Evolutionary conservation across 2,888 invertebrate genomes (phyloP), one percentile per base, ranked within the genome.

Genomic region (Arrhopalites spinosus): DNA sequence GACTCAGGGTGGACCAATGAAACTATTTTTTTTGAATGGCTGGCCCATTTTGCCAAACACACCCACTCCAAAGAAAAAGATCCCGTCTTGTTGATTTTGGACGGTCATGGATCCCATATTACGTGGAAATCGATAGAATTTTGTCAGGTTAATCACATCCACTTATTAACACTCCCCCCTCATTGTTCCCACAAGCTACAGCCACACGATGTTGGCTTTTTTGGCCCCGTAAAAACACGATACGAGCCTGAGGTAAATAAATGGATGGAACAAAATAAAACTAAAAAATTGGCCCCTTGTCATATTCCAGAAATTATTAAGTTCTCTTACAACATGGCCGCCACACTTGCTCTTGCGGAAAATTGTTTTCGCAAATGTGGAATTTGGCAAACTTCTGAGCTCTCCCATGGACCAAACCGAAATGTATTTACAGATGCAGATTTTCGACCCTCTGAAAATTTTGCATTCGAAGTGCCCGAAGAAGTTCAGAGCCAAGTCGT

Each of bases 161-260:
- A 56, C 23, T 1, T 77, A 1, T 43, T 77, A 17, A 70, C 77
- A 0, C 29, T 77, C 15, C 77, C 77, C 2, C 77, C 77, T 17
- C 73, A 77, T 23, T 36, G 36, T 11, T 36, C 36, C 11, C 36
- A 36, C 36, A 50, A 50, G 50, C 3, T 50, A 15, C 50, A 50
- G 50, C 50, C 50, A n/a, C 15, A 3, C 50, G 50, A 50, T 17
- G 50, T 50, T 3, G 50, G 50, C 3, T 50, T 50, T 17, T 50
- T 50, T 50, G 15, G 7, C 17, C 50, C 15, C 3, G 8, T 50
- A 3, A 50, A 50, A 15, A 17, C 50, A 23, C 11, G 8, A 1
- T 50, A 50, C 15, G 50, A 2, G 7, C 7, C 50, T 17, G 50
- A 50, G 15, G 50, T 50, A 15, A 17, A 50, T n/a, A 50, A 50